Evolutionary conservation across 1,140 invertebrate species (phyloP).

Genomic region (Leptinotarsa texana): DNA sequence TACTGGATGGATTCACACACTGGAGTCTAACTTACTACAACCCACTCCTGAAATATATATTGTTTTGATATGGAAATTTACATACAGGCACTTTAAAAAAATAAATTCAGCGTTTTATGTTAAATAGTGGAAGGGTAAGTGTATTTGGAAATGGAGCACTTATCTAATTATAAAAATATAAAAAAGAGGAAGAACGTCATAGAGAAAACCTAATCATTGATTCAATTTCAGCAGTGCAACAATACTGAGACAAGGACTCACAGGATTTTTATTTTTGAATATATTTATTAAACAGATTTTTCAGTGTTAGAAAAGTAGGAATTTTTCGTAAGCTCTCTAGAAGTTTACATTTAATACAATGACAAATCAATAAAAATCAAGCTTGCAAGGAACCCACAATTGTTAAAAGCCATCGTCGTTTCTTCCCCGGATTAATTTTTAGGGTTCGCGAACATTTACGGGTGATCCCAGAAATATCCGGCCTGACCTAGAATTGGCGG

Average conservation of each 20-base stretch:
- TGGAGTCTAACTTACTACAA: too few relatives aligned
- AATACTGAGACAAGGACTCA: too few relatives aligned
- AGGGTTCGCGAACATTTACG: too few relatives aligned
- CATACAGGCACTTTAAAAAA: background rate
- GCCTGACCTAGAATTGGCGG: too few relatives aligned
- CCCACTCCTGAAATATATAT: too few relatives aligned
- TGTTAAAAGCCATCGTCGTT: background rate
- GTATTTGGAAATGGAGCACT: background rate
- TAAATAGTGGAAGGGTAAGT: background rate
- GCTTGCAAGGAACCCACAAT: constrained; percentile 12
- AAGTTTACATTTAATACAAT: constrained; percentile 17
- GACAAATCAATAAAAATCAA: constrained; percentile 6
- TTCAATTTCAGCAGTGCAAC: too few relatives aligned
- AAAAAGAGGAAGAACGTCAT: background rate
- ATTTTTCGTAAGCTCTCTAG: background rate
- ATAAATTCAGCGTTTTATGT: background rate
- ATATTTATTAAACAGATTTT: background rate
- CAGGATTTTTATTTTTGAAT: background rate
- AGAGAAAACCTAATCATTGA: background rate
- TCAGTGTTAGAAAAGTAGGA: constrained; percentile 19
- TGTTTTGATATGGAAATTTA: too few relatives aligned
- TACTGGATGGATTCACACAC: too few relatives aligned
- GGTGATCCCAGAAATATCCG: background rate
- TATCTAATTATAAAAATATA: background rate
- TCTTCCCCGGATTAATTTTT: background rate